Base-by-base conservation (phyloP, 2,797 vertebrate genomes). In the Nannoperca australis region DNA sequence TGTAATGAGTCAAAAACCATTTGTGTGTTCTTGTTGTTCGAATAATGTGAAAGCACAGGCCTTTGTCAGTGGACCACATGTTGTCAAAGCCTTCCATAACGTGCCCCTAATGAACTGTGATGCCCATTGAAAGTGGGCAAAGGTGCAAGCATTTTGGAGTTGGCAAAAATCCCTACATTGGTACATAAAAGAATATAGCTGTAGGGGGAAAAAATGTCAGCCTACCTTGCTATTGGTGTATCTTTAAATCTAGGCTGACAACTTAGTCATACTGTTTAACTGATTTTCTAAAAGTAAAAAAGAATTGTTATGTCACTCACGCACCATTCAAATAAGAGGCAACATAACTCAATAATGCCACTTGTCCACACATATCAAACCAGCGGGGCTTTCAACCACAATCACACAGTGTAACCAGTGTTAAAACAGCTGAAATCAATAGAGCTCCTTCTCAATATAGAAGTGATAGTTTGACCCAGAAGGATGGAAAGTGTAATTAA, bases 91-190 rank as follows among this genome's bases (percentile, higher is more conserved):
- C 47, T 49, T 50, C 20, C 5, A 58, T 36, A 14, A 62, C 38
- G 42, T 55, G 10, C 13, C 15, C 22, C 7, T n/a, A 60, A 70
- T 54, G 10, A 17, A 22, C 18, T 30, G 1, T 14, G 32, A 30
- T 63, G 27, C 50, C 45, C 63, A 47, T 79, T 70, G 44, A 83
- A 76, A 55, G 14, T 27, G 27, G 49, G 42, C 36, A 49, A 68
- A 38, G 44, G 72, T 81, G 47, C 66, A 68, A 58, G 3, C 3
- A 47, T 59, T 70, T 56, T 47, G 14, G 9, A 32, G 85, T 80
- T 83, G 42, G 75, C 81, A 87, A 76, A 85, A 24, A 67, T 40
- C 13, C 8, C 15, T 62, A 45, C 3, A 73, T 44, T 12, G 50
- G 17, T 42, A 54, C 9, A 72, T 34, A 8, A 64, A 80, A 75